A percentile compares a stretch with the other conserved stretches of the same genome.
phyloP scores from a whole-genome alignment of 64 coral and sea anemone species.

The Montipora foliosa region DNA sequence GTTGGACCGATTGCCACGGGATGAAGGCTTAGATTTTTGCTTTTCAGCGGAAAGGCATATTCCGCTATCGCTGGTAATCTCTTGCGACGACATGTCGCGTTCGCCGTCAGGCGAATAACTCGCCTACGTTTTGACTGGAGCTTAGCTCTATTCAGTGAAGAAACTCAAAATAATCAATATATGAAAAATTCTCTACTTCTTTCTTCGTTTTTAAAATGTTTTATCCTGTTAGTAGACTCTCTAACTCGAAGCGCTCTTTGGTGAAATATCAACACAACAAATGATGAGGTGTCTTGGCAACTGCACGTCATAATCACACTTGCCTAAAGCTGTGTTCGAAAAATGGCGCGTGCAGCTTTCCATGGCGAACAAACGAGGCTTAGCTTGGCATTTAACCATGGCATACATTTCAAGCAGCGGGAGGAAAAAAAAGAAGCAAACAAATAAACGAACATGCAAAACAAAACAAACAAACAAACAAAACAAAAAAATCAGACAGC shows the following conservation, averaged over 20 bases:
- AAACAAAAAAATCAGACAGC: too few relatives aligned
- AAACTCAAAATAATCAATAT: neutral
- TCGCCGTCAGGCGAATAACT: neutral
- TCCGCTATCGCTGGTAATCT: conserved; percentile 18
- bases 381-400: too few relatives aligned
- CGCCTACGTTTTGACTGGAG: neutral
- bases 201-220: neutral
- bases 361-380: too few relatives aligned
- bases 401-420: too few relatives aligned
- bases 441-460: too few relatives aligned
- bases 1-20: neutral
- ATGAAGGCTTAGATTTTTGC: neutral
- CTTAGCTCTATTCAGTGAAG: neutral
- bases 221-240: neutral
- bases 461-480: too few relatives aligned
- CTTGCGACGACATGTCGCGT: conserved; percentile 4
- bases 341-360: neutral
- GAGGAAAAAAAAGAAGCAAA: too few relatives aligned
- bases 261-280: neutral
- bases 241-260: neutral
- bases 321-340: too few relatives aligned
- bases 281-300: neutral
- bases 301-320: conserved; percentile 2
- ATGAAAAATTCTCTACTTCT: neutral
- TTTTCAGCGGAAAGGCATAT: neutral